These are phyloP conservation scores for Chymomyza amoena DNA, from an alignment of 2,888 invertebrate genomes.

Conservation along the genomic window DNA sequence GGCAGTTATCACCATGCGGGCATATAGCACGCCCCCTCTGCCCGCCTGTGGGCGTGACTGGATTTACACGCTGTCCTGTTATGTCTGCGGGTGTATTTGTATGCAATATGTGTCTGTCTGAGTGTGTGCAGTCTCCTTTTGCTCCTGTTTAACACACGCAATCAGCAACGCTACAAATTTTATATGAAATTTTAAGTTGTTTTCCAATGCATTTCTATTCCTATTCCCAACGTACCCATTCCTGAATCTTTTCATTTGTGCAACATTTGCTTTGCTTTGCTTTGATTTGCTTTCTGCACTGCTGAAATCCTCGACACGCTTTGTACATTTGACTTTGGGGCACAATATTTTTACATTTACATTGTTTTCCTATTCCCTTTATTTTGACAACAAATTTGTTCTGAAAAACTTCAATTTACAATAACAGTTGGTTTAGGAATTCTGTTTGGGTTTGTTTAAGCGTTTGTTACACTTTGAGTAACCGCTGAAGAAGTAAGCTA, in stretches of 20 bases:
- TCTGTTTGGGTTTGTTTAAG: neutral
- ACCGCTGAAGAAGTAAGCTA: neutral
- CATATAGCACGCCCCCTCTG: conserved; percentile 6
- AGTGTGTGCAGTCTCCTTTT: conserved; percentile 9
- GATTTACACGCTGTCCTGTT: conserved; percentile 55
- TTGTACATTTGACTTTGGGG: conserved; percentile 53
- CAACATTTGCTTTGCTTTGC: conserved; percentile 49
- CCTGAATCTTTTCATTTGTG: conserved; percentile 2
- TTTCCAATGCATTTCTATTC: conserved; percentile 50
- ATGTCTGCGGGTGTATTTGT: conserved; percentile 21
- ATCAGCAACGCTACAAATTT: conserved; percentile 69
- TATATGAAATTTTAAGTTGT: conserved; percentile 70
- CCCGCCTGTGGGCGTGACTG: conserved; percentile 49
- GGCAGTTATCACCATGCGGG: neutral
- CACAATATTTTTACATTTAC: conserved; percentile 41
- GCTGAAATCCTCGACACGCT: conserved; percentile 36
- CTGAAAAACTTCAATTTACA: neutral
- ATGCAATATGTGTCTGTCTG: conserved; percentile 13
- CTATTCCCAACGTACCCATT: neutral
- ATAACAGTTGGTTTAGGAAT: neutral
- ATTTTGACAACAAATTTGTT: neutral
- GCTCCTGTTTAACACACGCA: conserved; percentile 61
- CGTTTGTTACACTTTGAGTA: neutral
- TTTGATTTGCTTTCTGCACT: conserved; percentile 37
- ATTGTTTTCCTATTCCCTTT: conserved; percentile 19